A percentile compares a stretch with the other conserved stretches of the same genome.
These are phyloP conservation scores for Gymnoscopelus microlampas DNA, from an alignment of 2,797 vertebrate genomes.

Conservation along the genomic window DNA sequence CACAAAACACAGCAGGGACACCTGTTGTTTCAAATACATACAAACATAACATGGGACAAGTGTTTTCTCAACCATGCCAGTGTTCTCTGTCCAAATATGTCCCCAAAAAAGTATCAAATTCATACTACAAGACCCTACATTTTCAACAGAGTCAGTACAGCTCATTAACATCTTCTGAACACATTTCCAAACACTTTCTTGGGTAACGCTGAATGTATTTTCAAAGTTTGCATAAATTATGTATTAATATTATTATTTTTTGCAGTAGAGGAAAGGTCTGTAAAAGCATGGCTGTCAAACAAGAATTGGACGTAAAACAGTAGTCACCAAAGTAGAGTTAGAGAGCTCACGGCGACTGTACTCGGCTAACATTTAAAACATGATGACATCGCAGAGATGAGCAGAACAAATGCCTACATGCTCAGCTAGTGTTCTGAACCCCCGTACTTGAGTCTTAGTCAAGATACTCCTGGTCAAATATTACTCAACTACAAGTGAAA, in stretches of 20 bases:
- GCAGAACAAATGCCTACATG: conserved; percentile 25
- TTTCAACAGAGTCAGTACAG: conserved; percentile 25
- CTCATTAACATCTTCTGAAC: conserved; percentile 40
- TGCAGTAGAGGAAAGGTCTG: conserved; percentile 66
- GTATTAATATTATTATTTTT: conserved; percentile 35
- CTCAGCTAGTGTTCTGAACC: conserved; percentile 20
- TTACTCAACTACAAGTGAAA: no score
- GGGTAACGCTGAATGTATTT: conserved; percentile 30
- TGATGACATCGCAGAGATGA: conserved; percentile 19
- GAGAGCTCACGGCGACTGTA: conserved; percentile 21
- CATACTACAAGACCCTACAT: conserved; percentile 13
- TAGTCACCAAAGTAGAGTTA: conserved; percentile 41
- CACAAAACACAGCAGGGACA: conserved; percentile 36
- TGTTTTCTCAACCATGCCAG: conserved; percentile 4
- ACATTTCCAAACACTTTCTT: conserved; percentile 43
- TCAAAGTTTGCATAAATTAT: conserved; percentile 58
- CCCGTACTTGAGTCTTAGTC: no score
- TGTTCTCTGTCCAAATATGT: conserved; percentile 43
- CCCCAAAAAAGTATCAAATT: conserved; percentile 48
- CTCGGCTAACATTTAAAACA: conserved; percentile 23
- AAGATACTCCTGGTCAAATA: no score
- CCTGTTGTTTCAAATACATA: conserved; percentile 50
- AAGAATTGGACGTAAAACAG: conserved; percentile 64
- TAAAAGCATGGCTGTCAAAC: conserved; percentile 66
- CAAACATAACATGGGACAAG: conserved; percentile 60